Evolutionary conservation across 2,797 vertebrate species (phyloP), one percentile per base, ranked within the genome.

Genomic region (Parauchenoglanis punctatus): DNA sequence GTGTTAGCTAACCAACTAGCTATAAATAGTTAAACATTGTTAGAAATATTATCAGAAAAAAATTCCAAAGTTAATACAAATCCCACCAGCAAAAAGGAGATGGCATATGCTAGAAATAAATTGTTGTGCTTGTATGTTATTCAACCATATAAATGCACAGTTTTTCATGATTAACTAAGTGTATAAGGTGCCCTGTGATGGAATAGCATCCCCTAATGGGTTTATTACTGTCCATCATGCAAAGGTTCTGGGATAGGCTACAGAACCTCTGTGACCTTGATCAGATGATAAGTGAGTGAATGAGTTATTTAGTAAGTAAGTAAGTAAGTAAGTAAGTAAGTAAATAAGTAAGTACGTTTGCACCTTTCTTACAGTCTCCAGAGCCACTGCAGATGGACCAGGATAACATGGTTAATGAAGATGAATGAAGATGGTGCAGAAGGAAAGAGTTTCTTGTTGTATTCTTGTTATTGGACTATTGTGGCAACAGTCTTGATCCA

Each of bases 191-290:
- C 44, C 46, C 44, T 76, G 49, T 2, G 1, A 54, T 76, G 49
- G 46, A 28, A 76, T 52, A 10, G 13, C 13, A 0, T 52, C 73
- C 49, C 25, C 54, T 54, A 25, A 52, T 7, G 73, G 12, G 7
- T 76, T 28, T 52, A 52, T 76, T 76, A 46, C 49, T 3, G 7
- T 17, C 46, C 5, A 76, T 28, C 73, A 8, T 49, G 23, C 7
- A 28, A 23, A 28, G 73, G 54, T 76, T 76, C 73, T 76, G 49
- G 73, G 49, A 76, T 54, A 28, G 49, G 13, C n/a, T 76, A 25
- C 73, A 76, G 49, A 76, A 54, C 28, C n/a, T 17, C 73, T 8
- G 73, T 75, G 46, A 75, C 73, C 73, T 75, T 75, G 44, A 52
- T 75, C 73, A 75, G 46, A 8, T n/a, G 25, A 75, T n/a, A n/a